phyloP scores from a whole-genome alignment of 2,113 vertebrate genomes.

The Petroica traversi region DNA sequence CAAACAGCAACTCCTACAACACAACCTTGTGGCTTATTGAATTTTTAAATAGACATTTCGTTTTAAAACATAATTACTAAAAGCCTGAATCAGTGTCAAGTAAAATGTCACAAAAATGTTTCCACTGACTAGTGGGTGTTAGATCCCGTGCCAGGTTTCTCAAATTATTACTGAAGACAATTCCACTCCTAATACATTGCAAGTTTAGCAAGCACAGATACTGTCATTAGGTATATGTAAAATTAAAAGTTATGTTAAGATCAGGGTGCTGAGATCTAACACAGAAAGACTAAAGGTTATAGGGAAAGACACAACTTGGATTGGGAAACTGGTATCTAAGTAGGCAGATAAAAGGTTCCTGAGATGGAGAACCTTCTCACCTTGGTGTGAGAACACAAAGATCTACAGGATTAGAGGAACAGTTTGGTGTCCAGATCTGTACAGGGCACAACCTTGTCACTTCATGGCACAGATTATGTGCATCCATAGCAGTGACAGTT shows the following conservation, averaged over 20 bases:
- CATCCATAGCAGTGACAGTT: not conserved
- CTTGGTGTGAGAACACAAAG: not conserved
- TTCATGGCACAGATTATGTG: fast-evolving
- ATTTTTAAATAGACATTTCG: not conserved
- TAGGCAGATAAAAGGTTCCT: not conserved
- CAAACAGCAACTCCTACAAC: not conserved
- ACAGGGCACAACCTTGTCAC: not conserved
- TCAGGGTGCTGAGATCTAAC: not conserved
- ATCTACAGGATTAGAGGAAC: not conserved
- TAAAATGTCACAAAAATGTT: not conserved
- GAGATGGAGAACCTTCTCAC: not conserved
- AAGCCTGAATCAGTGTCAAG: not conserved
- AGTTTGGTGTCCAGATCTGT: not conserved
- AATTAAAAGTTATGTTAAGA: not conserved
- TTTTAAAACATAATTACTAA: not conserved
- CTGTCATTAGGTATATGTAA: not conserved
- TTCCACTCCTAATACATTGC: not conserved
- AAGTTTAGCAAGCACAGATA: not conserved
- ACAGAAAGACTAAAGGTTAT: not conserved
- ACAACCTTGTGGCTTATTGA: not conserved
- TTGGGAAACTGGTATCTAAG: not conserved
- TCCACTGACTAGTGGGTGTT: not conserved
- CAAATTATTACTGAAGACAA: not conserved
- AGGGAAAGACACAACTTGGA: not conserved
- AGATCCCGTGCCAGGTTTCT: not conserved